Evolutionary conservation across 2,888 invertebrate genomes (phyloP).

Genomic region (Lutraria lutraria): DNA sequence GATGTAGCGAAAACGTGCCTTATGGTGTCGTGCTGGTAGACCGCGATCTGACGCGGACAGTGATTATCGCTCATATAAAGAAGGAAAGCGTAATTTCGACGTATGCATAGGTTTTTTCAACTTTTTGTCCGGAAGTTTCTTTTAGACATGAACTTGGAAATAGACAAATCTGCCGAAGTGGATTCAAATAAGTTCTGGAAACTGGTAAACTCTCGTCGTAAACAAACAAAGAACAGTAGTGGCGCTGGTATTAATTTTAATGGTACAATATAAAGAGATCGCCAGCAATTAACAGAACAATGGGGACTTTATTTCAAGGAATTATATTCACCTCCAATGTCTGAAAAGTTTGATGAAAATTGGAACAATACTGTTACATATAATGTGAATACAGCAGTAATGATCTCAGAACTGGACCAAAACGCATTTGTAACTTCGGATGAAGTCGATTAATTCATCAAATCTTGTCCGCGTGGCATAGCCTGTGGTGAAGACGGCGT

Average conservation of each 20-base stretch:
- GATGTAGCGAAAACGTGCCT: too few species aligned
- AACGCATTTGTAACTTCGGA: background rate
- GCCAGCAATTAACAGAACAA: background rate
- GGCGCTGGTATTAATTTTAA: conserved; percentile 17
- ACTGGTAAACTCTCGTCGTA: background rate
- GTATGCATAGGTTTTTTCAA: too few species aligned
- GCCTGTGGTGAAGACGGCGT: background rate
- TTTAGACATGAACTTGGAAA: background rate
- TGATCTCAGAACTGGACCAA: background rate
- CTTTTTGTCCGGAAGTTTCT: too few species aligned
- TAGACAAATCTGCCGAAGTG: conserved; percentile 16
- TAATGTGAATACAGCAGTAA: background rate
- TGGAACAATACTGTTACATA: background rate
- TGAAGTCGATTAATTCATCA: background rate
- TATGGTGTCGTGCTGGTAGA: too few species aligned
- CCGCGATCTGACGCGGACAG: too few species aligned
- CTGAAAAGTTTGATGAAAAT: background rate
- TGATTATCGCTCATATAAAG: too few species aligned
- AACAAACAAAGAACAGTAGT: too few species aligned
- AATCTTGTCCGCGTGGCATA: background rate
- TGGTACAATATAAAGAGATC: background rate
- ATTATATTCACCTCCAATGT: background rate
- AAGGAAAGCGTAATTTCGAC: too few species aligned
- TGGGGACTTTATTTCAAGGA: background rate
- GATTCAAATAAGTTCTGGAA: conserved; percentile 20